A percentile compares a stretch with the other conserved stretches of the same genome.
phyloP scores from a whole-genome alignment of 2,797 vertebrate genomes.

The Limnodromus scolopaceus region DNA sequence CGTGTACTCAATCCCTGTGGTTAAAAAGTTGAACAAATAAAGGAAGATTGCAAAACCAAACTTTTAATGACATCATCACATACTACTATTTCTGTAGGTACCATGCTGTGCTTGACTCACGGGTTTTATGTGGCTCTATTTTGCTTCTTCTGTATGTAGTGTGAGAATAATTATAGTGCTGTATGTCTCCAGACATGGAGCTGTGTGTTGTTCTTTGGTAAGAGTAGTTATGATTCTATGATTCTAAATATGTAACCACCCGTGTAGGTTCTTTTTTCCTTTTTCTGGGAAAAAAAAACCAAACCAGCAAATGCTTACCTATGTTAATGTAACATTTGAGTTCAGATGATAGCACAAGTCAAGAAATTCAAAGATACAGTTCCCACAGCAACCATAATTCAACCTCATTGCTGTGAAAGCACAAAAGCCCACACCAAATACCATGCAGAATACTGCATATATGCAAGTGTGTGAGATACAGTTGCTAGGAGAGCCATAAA shows the following conservation, averaged over 20 bases:
- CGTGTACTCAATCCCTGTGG: not conserved
- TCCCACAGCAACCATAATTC: constrained; percentile 77
- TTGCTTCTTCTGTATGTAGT: not conserved
- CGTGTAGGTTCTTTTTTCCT: not conserved
- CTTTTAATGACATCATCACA: not conserved
- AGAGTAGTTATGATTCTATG: too few species aligned
- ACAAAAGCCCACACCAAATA: constrained; percentile 31
- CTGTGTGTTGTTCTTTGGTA: not conserved
- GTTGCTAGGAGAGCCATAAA: constrained; percentile 50
- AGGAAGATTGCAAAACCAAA: not conserved
- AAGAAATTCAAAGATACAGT: constrained; percentile 69
- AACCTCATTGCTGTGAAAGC: constrained; percentile 32
- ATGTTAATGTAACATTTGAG: constrained; percentile 67
- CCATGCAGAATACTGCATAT: not conserved
- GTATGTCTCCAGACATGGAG: not conserved
- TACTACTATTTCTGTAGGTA: not conserved
- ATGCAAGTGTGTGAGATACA: constrained; percentile 23
- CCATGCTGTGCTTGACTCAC: not conserved
- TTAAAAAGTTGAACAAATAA: not conserved
- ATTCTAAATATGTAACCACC: not conserved
- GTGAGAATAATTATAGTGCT: not conserved
- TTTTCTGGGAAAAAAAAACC: not conserved
- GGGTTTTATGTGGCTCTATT: not conserved
- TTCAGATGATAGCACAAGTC: constrained; percentile 39
- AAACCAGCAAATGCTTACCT: not conserved